Evolutionary conservation across 2,888 invertebrate genomes (phyloP), one percentile per base, ranked within the genome.

Genomic region (Xanthia togata): DNA sequence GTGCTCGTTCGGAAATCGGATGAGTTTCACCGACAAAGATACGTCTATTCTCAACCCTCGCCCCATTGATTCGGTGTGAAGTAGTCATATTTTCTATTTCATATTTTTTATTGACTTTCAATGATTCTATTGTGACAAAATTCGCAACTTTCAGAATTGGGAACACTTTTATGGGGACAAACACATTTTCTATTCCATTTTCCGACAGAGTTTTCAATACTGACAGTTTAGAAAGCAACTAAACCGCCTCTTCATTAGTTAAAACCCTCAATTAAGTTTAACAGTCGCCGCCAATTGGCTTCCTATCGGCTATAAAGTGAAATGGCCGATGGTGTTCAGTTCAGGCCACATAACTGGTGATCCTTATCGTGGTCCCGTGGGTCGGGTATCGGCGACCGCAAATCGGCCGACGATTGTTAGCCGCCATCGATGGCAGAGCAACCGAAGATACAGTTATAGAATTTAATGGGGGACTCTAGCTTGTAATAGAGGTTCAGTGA

Each of bases 1-100:
- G 94, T 89, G 89, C 91, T 89, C 93, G 93, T 93, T 93, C 94
- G 95, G 94, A 94, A 95, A 95, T 95, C 94, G 94, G 94, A 93
- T 93, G 94, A 93, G 90, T 89, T 91, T 88, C 89, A 86, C 89
- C 89, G 90, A 90, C 91, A 91, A 89, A 93, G 93, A 94, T 94
- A 93, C 91, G 91, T 93, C 93, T 92, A 93, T 91, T 92, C 88
- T 81, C 86, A 87, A 87, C 90, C 91, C 92, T 91, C 92, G 91
- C 92, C 90, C 93, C 93, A 93, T 93, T 93, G 93, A 91, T 88
- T 91, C 90, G 77, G 88, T 89, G 91, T 89, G 92, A 88, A 88
- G 88, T 88, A 81, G 90, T 93, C 93, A 94, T 93, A 93, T 93
- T 94, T 93, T 93, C 89, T 92, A 92, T 94, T 93, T 91, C 91